Base-by-base conservation (phyloP, 64 coral and sea anemone species). In the Stylophora pistillata region DNA sequence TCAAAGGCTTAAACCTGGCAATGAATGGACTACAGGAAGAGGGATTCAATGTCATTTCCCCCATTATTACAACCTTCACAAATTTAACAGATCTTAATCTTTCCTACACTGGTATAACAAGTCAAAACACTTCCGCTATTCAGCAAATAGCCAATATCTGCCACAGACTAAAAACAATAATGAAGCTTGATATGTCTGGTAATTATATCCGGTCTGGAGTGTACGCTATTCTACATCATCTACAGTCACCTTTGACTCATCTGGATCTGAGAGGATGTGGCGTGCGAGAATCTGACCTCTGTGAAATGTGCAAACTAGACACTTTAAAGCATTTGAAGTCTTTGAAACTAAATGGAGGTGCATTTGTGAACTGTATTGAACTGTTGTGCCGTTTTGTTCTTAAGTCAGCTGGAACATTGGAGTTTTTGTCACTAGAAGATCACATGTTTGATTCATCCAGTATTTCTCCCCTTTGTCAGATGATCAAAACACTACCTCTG, bases 81-180 rank as follows among this genome's bases (percentile, higher is more conserved):
- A 86, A 92, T 58, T 62, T 92, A 30, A 76, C 58, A 55, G 82
- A 78, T 15, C 82, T 92, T 20, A 92, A 92, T 21, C 82, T 92
- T 3, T 62, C 76, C 5, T 92, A 92, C 90, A 92, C 86, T 58
- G 30, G 21, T 13, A 18, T 92, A 7, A 71, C 26, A 20, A 71
- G 63, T 17, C 13, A 30, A 0, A 74, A 78, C 30, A 78, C 62
- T 26, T 26, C 32, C 13, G 81, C 70, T 6, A 85, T 91, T n/a
- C 47, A 53, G 26, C 31, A 74, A 65, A 15, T 92, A 71, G 90
- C 90, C 14, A 75, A 68, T 66, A 80, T 85, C 10, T 86, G 83
- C 28, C 68, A 63, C 13, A 79, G 78, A 14, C n/a, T 92, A 16
- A 21, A 27, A 74, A 74, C 41, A 56, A 73, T 92, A 18, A 86